These are phyloP conservation scores for Formicarius rufipectus DNA, from an alignment of 2,113 vertebrate species.

Conservation along the genomic window DNA sequence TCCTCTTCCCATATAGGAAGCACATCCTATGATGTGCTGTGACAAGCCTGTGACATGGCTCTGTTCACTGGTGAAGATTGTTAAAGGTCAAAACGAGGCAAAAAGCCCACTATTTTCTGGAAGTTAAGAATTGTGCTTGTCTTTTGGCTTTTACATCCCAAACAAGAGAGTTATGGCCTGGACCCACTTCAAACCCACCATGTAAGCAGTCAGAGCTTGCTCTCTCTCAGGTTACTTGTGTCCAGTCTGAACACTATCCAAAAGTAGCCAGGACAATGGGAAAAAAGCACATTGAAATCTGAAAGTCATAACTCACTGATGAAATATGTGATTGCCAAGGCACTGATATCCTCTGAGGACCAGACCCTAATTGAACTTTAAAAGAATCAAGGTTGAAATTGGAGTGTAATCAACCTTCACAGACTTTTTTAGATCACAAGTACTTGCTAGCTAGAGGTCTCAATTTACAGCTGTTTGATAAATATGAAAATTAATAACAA, in stretches of 20 bases:
- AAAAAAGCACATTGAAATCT: background rate
- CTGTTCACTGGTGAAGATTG: background rate
- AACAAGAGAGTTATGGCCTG: background rate
- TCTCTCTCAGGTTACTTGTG: background rate
- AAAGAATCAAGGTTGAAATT: background rate
- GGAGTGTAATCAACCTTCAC: background rate
- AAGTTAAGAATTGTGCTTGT: background rate
- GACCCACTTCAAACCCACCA: background rate
- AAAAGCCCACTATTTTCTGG: background rate
- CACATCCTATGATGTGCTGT: no score
- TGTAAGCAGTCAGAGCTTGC: background rate
- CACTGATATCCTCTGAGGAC: background rate
- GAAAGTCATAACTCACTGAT: background rate
- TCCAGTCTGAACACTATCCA: background rate
- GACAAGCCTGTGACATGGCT: background rate
- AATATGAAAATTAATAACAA: background rate
- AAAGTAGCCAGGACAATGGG: background rate
- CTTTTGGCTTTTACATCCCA: background rate
- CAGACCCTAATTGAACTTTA: background rate
- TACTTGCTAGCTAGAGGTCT: background rate
- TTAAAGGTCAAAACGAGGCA: background rate
- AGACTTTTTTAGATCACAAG: background rate
- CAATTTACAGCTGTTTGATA: background rate
- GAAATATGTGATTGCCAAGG: background rate
- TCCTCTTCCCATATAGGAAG: fast-evolving